Base-by-base conservation (phyloP, 92 coral and sea anemone species). In the Zoanthus solanderi region DNA sequence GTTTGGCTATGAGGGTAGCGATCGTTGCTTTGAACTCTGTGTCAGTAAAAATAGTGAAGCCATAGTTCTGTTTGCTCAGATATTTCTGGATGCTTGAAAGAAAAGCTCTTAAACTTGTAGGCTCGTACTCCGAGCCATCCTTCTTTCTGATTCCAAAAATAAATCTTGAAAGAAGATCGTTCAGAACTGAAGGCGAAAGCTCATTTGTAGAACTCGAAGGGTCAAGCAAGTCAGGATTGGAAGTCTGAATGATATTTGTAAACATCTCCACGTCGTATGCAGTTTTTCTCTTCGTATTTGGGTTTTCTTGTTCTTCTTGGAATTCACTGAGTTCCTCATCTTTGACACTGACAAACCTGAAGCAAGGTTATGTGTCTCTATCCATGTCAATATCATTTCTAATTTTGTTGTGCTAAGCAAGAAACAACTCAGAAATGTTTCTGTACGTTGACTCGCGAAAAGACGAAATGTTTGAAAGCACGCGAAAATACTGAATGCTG, bases 1-100 rank as follows among this genome's bases (percentile, higher is more conserved):
- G 92, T 74, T 82, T 89, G 72, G 89, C 78, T 82, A 83, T 89
- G 37, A 83, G 87, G 28, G 79, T 45, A 71, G 83, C 89, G 83
- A 87, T 67, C 17, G 86, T 77, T 0, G 54, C 63, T 65, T 68
- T 72, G 65, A 89, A 61, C 78, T 16, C 78, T 50, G 2, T 31
- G 67, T 82, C 91, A n/a, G 34, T 79, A n/a, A 88, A 52, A 81
- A 71, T 66, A 15, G 73, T 78, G 15, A 28, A 15, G 18, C 83
- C 83, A 44, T 78, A 78, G 58, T 78, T 78, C 3, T 67, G 28
- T 67, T 67, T 67, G 28, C 12, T 72, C 63, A 84, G 58, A 71
- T 71, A 44, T 61, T 86, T 47, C 47, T 84, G 52, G 73, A 84
- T 45, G 30, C 84, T 85, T 14, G 78, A 76, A 44, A 85, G 23